Percentiles rank a stretch among this genome's conserved stretches.
phyloP scores from a whole-genome alignment of 1,140 invertebrate genomes.

The Caenorhabditis elegans region DNA sequence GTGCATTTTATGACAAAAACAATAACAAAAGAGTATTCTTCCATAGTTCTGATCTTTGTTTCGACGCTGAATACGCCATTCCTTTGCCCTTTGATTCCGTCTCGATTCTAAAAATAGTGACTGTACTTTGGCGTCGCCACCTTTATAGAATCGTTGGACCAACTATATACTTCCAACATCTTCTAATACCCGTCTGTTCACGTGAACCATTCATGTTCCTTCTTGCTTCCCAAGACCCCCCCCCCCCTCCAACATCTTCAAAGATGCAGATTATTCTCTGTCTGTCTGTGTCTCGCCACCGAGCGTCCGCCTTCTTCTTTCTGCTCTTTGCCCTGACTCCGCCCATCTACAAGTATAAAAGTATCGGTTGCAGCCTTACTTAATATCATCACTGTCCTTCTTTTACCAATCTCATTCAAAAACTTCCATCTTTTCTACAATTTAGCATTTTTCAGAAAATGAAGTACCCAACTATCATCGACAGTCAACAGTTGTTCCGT shows the following conservation, averaged over 20 bases:
- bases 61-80: too few species aligned
- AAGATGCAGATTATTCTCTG: not conserved
- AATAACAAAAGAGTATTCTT: not conserved
- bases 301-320: not conserved
- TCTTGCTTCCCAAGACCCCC: not conserved
- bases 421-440: not conserved
- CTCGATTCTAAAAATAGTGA: too few species aligned
- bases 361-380: not conserved
- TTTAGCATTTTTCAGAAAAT: not conserved
- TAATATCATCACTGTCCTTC: too few species aligned
- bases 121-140: not conserved
- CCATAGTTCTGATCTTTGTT: not conserved
- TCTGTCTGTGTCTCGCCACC: not conserved
- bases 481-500: not conserved
- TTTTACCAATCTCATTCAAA: too few species aligned
- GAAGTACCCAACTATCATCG: constrained; percentile 11
- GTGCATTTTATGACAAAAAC: too few species aligned
- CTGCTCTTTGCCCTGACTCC: not conserved
- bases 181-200: not conserved
- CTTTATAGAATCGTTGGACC: not conserved
- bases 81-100: too few species aligned
- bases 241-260: not conserved
- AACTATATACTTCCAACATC: not conserved
- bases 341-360: constrained; percentile 7
- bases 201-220: not conserved